These are phyloP conservation scores for Alethe diademata DNA, from an alignment of 2,113 vertebrate genomes.

Conservation along the genomic window DNA sequence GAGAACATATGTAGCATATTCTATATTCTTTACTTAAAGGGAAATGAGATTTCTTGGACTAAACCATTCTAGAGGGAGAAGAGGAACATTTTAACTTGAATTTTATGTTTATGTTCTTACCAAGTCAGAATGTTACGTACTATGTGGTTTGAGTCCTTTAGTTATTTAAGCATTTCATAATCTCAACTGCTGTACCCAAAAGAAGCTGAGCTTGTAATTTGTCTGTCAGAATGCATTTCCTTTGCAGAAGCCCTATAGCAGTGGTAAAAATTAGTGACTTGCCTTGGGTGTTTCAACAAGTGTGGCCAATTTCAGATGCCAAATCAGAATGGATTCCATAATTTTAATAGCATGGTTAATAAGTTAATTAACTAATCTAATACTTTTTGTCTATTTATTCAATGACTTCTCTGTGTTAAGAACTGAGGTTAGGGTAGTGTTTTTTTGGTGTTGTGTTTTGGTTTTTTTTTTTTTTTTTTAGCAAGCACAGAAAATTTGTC, in stretches of 20 bases:
- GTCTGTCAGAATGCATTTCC: conserved; percentile 13
- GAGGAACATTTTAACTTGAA: not conserved
- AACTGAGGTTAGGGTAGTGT: not conserved
- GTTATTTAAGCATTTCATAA: not conserved
- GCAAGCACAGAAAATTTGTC: not conserved
- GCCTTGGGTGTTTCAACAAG: not conserved
- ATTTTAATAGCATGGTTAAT: not conserved
- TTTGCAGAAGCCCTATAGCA: not conserved
- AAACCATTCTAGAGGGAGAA: not conserved
- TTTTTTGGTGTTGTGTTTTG: no score
- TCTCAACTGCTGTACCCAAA: not conserved
- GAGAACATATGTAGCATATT: not conserved
- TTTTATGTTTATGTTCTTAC: not conserved
- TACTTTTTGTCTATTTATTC: not conserved
- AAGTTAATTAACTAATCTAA: not conserved
- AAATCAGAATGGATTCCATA: not conserved
- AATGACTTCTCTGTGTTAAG: not conserved
- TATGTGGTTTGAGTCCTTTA: not conserved
- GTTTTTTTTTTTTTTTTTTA: not conserved
- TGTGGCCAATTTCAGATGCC: not conserved
- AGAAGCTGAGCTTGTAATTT: not conserved
- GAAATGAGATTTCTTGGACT: not conserved
- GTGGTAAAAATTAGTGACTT: not conserved
- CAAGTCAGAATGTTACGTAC: not conserved
- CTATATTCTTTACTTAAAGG: not conserved